Percentiles rank a stretch among this genome's conserved stretches.
phyloP scores from a whole-genome alignment of 2,888 invertebrate genomes.

The Lampropteryx suffumata region DNA sequence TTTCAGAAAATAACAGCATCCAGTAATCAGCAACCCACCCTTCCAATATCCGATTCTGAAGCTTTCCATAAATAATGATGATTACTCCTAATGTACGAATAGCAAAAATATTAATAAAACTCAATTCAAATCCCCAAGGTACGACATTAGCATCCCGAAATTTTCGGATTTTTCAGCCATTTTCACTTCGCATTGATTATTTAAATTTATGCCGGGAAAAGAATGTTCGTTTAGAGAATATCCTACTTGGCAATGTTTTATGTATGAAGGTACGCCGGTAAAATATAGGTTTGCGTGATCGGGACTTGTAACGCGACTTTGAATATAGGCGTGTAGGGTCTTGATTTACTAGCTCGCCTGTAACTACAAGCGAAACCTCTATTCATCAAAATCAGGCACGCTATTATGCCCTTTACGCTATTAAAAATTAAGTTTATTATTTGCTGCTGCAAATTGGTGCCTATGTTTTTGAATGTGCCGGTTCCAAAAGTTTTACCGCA shows the following conservation, averaged over 20 bases:
- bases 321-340: constrained; percentile 40
- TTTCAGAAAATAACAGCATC: too few species aligned
- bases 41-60: not conserved
- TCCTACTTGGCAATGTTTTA: constrained; percentile 47
- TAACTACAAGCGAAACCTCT: constrained; percentile 17
- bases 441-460: constrained; percentile 6
- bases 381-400: constrained; percentile 20
- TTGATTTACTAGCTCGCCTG: constrained; percentile 40
- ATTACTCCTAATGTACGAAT: constrained; percentile 7
- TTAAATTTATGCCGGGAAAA: constrained; percentile 37
- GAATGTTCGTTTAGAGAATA: constrained; percentile 44
- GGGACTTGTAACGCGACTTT: constrained; percentile 55
- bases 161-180: constrained; percentile 27
- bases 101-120: constrained; percentile 17
- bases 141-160: constrained; percentile 16
- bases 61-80: constrained; percentile 10
- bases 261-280: constrained; percentile 53
- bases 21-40: too few species aligned
- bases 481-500: too few species aligned
- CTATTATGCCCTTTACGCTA: constrained; percentile 20
- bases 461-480: not conserved
- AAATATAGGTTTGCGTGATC: constrained; percentile 70
- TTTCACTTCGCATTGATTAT: constrained; percentile 33
- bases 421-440: constrained; percentile 10
- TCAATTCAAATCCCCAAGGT: constrained; percentile 1